These are phyloP conservation scores for Papilio aristodemus DNA, from an alignment of 1,140 invertebrate species.

Conservation along the genomic window DNA sequence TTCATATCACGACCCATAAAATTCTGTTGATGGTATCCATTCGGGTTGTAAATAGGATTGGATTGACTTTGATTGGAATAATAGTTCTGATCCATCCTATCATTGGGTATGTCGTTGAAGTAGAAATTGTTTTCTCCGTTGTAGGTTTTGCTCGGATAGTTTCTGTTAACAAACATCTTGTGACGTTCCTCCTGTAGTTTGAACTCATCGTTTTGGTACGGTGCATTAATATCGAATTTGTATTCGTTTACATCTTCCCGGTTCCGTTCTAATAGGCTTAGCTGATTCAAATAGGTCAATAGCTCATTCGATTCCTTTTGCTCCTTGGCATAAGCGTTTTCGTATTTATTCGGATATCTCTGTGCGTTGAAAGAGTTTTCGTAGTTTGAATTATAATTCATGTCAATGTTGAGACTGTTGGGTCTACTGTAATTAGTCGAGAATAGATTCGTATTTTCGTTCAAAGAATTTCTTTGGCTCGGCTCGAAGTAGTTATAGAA, in stretches of 20 bases:
- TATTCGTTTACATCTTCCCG: conserved; percentile 61
- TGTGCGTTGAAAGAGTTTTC: conserved; percentile 51
- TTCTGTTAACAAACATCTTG: conserved; percentile 61
- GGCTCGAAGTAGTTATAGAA: conserved; percentile 73
- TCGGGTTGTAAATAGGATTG: conserved; percentile 59
- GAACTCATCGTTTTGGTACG: conserved; percentile 60
- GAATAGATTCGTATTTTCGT: conserved; percentile 60
- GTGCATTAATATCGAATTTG: conserved; percentile 61
- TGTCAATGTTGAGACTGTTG: conserved; percentile 67
- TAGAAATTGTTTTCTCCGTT: conserved; percentile 59
- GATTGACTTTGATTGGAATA: conserved; percentile 56
- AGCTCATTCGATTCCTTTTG: conserved; percentile 58
- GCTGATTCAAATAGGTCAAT: conserved; percentile 62
- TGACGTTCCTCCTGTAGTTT: conserved; percentile 63
- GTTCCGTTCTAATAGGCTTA: conserved; percentile 56
- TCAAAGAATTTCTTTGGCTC: conserved; percentile 73
- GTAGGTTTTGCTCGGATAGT: conserved; percentile 58
- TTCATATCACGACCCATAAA: conserved; percentile 63
- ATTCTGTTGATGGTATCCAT: conserved; percentile 68
- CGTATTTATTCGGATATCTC: conserved; percentile 62
- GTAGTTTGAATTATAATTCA: conserved; percentile 60
- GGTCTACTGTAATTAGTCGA: conserved; percentile 61
- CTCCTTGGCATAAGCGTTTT: conserved; percentile 56
- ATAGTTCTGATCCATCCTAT: conserved; percentile 57
- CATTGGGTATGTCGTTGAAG: conserved; percentile 54